These are phyloP conservation scores for Bugula neritina DNA, from an alignment of 2,888 invertebrate genomes.

Conservation along the genomic window DNA sequence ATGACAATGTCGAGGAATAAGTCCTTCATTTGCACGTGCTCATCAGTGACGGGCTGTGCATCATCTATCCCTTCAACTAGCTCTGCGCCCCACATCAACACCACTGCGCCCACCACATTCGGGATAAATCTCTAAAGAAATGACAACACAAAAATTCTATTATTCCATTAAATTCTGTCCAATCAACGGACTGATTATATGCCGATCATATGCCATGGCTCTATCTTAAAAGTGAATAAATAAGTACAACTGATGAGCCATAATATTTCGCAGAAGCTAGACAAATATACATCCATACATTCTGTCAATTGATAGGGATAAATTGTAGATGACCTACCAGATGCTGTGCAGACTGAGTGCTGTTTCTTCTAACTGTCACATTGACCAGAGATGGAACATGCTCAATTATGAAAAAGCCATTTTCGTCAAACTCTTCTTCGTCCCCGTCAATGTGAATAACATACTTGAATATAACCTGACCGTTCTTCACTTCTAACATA, in stretches of 20 bases:
- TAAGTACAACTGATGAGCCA: no score
- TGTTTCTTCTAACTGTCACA: background rate
- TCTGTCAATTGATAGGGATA: no score
- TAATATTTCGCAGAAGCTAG: no score
- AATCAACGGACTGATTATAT: no score
- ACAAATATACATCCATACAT: no score
- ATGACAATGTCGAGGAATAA: constrained; percentile 18
- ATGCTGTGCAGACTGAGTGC: background rate
- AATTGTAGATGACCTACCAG: no score
- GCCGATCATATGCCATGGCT: no score
- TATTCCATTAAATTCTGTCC: no score
- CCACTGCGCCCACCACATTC: background rate
- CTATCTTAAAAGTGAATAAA: no score
- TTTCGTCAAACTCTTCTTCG: background rate
- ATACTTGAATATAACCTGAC: background rate
- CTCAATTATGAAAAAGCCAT: constrained; percentile 14
- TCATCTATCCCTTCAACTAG: background rate
- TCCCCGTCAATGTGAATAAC: background rate
- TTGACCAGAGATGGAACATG: no score
- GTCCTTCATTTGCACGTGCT: background rate
- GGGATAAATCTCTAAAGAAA: constrained; percentile 18
- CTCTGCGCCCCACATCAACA: constrained; percentile 9
- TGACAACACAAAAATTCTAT: no score
- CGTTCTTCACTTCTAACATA: background rate
- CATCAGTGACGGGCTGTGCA: background rate